Evolutionary conservation across 2,888 invertebrate species (phyloP), one percentile per base, ranked within the genome.

Genomic region (Melinaea menophilus): DNA sequence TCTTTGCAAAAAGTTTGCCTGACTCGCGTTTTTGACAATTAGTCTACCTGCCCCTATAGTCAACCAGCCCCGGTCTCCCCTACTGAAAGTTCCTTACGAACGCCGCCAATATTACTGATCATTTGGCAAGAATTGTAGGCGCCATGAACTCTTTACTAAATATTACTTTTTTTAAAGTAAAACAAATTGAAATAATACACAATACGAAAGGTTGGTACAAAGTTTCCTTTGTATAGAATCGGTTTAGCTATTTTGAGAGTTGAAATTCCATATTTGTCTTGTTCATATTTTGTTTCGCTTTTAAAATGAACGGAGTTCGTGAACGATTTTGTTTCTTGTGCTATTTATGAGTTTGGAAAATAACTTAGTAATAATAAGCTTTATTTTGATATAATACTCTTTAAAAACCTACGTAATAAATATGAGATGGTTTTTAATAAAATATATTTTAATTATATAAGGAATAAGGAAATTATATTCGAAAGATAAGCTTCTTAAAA

Each of bases 61-160:
- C n/a, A n/a, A n/a, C n/a, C n/a, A n/a, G n/a, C n/a, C n/a, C n/a
- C n/a, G n/a, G n/a, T n/a, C n/a, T n/a, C n/a, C n/a, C n/a, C n/a
- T n/a, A 65, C 68, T 51, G 66, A 69, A 69, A 64, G 63, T 41
- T 61, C 34, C 60, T 57, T 61, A 76, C 75, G 81, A 82, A 79
- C 77, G 78, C 74, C 72, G 74, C 76, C 79, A 76, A 83, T 85
- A 85, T 85, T 86, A 85, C 85, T 82, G 79, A 76, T 83, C 79
- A 88, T 88, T 89, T 88, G 88, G 88, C 89, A 88, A 82, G 76
- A 75, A 71, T 69, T 69, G 69, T 75, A 73, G 75, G 74, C 75
- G 74, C 73, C 71, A 73, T 63, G 65, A 71, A 78, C 76, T 79
- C 64, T 65, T 69, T 68, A 67, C 67, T 72, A 68, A 69, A 69